Conservation (phyloP, 1,140 invertebrate genomes). For the Hestina assimilis region DNA sequence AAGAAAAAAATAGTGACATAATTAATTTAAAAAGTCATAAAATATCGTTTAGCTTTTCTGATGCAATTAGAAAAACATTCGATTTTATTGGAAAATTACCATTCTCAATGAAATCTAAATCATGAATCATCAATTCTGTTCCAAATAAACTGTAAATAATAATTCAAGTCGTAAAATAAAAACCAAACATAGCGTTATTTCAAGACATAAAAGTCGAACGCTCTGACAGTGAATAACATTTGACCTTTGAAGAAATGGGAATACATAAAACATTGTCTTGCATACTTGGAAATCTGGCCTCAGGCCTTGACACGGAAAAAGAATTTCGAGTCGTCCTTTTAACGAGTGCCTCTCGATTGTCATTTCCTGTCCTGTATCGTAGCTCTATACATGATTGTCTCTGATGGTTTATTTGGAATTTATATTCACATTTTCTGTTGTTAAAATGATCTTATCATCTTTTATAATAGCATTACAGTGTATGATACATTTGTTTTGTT, state of each 20-base stretch:
- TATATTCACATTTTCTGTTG: background rate
- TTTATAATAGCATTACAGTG: no score
- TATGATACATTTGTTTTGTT: no score
- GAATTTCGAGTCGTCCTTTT: background rate
- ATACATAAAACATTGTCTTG: conserved; percentile 12
- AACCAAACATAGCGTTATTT: background rate
- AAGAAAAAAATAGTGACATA: no score
- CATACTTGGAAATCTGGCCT: conserved; percentile 6
- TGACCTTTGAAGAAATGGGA: conserved; percentile 3
- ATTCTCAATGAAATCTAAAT: no score
- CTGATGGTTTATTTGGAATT: background rate
- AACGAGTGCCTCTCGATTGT: background rate
- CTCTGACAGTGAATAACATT: background rate
- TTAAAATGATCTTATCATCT: no score
- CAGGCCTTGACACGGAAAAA: conserved; percentile 7
- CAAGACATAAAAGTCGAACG: conserved; percentile 1
- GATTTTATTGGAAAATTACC: no score
- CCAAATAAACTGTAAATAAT: background rate
- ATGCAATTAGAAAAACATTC: no score
- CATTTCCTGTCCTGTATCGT: background rate
- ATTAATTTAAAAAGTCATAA: no score
- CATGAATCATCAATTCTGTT: background rate
- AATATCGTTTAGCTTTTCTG: no score
- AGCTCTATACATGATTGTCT: background rate
- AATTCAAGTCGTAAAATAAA: background rate